Evolutionary conservation across 2,888 invertebrate genomes (phyloP).

Genomic region (Chesias legatella): DNA sequence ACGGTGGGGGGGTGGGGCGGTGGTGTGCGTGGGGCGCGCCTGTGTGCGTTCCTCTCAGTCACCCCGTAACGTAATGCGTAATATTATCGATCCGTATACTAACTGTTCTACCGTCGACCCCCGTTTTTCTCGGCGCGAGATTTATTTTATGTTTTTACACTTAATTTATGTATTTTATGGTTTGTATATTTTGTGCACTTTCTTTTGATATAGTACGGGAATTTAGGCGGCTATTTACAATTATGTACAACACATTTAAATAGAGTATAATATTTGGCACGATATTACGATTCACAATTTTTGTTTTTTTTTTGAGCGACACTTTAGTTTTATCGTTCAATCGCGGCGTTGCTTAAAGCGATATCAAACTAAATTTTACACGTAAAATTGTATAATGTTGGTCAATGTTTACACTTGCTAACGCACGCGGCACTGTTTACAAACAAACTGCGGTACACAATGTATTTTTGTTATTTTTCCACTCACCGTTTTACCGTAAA

Average conservation of each 20-base stretch:
- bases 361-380: conserved; percentile 34
- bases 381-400: conserved; percentile 38
- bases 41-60: conserved; percentile 60
- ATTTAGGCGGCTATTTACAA: conserved; percentile 16
- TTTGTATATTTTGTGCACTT: conserved; percentile 26
- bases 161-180: conserved; percentile 32
- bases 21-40: conserved; percentile 45
- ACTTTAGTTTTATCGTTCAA: conserved; percentile 24
- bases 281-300: conserved; percentile 24
- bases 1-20: conserved; percentile 52
- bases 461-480: conserved; percentile 38
- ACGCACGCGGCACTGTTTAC: conserved; percentile 73
- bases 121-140: conserved; percentile 59
- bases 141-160: conserved; percentile 54
- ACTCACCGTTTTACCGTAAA: conserved; percentile 31
- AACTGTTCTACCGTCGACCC: conserved; percentile 57
- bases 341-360: conserved; percentile 33
- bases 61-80: conserved; percentile 77
- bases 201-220: conserved; percentile 13
- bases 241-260: conserved; percentile 19
- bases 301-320: conserved; percentile 45
- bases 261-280: conserved; percentile 44
- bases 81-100: conserved; percentile 79
- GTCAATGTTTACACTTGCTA: conserved; percentile 48
- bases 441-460: conserved; percentile 58